A percentile compares a stretch with the other conserved stretches of the same genome.
phyloP scores from a whole-genome alignment of 2,888 invertebrate genomes.

The Serripes groenlandicus region DNA sequence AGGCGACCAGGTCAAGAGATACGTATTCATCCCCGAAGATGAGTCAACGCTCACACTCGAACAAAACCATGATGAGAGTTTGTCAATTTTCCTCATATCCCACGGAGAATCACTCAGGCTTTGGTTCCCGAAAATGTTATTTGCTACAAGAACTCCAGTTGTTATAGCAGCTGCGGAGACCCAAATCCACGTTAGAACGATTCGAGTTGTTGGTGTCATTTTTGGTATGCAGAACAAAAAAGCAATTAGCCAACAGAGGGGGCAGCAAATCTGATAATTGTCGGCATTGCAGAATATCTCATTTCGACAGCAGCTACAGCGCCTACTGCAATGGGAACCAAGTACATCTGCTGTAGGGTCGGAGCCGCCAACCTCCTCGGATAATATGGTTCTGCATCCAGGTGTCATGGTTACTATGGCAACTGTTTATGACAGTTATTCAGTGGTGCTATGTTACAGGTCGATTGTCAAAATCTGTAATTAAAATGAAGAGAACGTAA shows the following conservation, averaged over 20 bases:
- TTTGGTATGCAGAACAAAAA: conserved; percentile 32
- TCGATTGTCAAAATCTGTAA: too few relatives aligned
- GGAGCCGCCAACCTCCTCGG: conserved; percentile 12
- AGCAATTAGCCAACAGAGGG: conserved; percentile 17
- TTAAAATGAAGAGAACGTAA: too few relatives aligned
- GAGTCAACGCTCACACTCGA: conserved; percentile 5
- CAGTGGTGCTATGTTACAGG: too few relatives aligned
- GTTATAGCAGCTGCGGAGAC: conserved; percentile 15
- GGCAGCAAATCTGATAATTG: not conserved
- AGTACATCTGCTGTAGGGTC: not conserved
- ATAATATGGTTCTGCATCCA: conserved; percentile 17
- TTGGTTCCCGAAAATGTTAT: not conserved
- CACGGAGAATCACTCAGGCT: conserved; percentile 14
- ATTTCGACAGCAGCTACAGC: not conserved
- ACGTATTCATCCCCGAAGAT: conserved; percentile 13
- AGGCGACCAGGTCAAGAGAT: conserved; percentile 9
- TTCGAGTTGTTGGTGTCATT: conserved; percentile 28
- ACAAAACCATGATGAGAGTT: conserved; percentile 22
- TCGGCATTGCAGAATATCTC: not conserved
- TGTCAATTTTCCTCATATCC: conserved; percentile 31
- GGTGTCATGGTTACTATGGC: conserved; percentile 23
- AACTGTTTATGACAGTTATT: too few relatives aligned
- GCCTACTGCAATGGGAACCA: not conserved
- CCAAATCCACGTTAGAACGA: conserved; percentile 36
- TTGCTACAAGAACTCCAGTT: not conserved